Conservation (phyloP, 1,140 invertebrate species). For the Copidosoma floridanum region DNA sequence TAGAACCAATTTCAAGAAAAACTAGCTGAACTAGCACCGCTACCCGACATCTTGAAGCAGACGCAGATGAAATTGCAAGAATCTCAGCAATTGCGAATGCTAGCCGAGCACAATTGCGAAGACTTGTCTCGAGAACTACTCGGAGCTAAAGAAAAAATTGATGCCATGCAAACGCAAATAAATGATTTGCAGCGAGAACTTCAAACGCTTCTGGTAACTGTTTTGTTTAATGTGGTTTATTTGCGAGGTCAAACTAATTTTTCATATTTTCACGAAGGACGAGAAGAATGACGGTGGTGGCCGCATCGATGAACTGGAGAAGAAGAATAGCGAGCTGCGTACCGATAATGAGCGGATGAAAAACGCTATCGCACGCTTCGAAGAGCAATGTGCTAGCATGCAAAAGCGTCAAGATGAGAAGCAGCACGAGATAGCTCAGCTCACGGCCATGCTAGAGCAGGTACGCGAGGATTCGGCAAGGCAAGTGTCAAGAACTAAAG, state of each 20-base stretch:
- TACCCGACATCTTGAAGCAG: constrained; percentile 71
- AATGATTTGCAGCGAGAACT: constrained; percentile 39
- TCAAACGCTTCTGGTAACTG: too few species aligned
- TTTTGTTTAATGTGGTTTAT: background rate
- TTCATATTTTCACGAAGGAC: constrained; percentile 24
- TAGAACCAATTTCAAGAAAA: constrained; percentile 70
- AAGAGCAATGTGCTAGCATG: constrained; percentile 41
- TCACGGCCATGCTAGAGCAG: constrained; percentile 67
- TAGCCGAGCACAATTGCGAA: constrained; percentile 64
- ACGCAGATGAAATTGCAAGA: constrained; percentile 72
- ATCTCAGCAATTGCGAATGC: constrained; percentile 63
- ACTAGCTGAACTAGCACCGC: constrained; percentile 68
- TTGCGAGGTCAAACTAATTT: background rate
- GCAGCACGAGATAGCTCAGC: constrained; percentile 58
- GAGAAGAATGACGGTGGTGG: constrained; percentile 46
- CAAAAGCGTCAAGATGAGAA: constrained; percentile 51
- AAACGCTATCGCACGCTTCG: constrained; percentile 48
- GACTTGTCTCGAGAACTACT: constrained; percentile 62
- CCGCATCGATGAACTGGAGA: constrained; percentile 57
- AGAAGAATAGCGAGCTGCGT: constrained; percentile 52
- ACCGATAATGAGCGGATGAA: constrained; percentile 57
- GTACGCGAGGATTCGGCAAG: constrained; percentile 69
- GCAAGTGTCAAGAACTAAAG: constrained; percentile 67
- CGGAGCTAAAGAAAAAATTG: constrained; percentile 59
- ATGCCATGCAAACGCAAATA: constrained; percentile 38